Base-by-base conservation (phyloP, 1,140 invertebrate genomes). In the Lamellibrachia luymesi region DNA sequence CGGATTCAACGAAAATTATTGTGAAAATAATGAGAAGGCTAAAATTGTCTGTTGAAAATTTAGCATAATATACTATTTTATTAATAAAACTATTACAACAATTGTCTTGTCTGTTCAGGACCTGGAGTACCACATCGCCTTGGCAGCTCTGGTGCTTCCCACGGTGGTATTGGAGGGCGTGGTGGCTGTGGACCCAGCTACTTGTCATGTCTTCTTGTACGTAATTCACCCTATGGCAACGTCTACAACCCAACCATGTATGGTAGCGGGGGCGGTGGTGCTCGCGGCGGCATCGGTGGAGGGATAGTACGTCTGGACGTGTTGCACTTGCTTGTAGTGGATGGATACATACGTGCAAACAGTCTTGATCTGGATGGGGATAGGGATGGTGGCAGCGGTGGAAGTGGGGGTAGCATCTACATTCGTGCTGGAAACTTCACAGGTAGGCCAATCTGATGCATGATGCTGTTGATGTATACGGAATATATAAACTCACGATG, bases 341-440 rank as follows among this genome's bases (percentile, higher is more conserved):
- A 95, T 94, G 95, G 95, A 56, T 94, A 94, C 92, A 93, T 95
- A 17, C 93, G 93, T 56, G 94, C 94, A 50, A 95, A 95, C 93
- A 95, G 95, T 94, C 92, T 94, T 38, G 93, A 94, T 92, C 93
- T 94, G 25, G 90, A 13, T 0, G 90, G 90, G 10, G 51, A 50
- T 27, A 51, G 50, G 52, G 52, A 92, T 51, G 93, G 92, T 10
- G 93, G 94, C 80, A 95, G 94, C 93, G 95, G 95, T 90, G 95
- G 95, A 17, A 95, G 94, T 93, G 95, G 95, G 7, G 95, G 95
- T 91, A 95, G 95, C 92, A 95, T 95, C 49, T 90, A 94, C 50
- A 95, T 95, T 80, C 90, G 93, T 38, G 95, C 95, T 50, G 94
- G 93, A 52, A 95, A 95, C 93, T 94, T 94, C 89, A 95, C 95